Evolutionary conservation across 2,888 invertebrate genomes (phyloP).

Genomic region (Clepsis dumicolana): DNA sequence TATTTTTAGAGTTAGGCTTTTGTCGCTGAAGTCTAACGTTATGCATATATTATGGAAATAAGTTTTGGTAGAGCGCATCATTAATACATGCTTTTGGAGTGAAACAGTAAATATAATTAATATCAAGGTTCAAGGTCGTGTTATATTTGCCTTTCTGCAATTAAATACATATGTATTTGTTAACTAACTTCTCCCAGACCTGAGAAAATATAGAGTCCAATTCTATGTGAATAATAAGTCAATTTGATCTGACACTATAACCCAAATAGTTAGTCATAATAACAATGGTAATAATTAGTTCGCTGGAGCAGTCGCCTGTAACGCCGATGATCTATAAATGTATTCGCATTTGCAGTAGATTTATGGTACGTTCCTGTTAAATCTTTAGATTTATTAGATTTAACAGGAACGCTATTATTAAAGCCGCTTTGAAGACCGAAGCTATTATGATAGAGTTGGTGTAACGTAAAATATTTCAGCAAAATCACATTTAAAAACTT

Average conservation of each 20-base stretch:
- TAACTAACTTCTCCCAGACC: no score
- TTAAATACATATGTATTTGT: no score
- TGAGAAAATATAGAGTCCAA: no score
- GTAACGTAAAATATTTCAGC: background rate
- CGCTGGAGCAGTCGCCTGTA: background rate
- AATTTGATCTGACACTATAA: background rate
- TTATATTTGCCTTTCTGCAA: no score
- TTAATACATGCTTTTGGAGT: background rate
- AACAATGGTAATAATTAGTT: background rate
- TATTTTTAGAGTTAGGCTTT: background rate
- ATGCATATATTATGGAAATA: no score
- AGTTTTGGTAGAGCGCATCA: background rate
- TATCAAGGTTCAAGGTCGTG: no score
- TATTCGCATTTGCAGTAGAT: constrained; percentile 11
- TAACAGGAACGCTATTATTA: background rate
- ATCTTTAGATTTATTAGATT: no score
- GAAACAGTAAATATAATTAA: no score
- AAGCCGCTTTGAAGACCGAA: background rate
- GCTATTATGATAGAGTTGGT: background rate
- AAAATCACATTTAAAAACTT: background rate
- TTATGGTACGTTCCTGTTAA: no score
- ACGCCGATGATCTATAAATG: background rate
- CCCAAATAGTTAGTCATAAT: background rate
- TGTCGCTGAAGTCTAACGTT: no score
- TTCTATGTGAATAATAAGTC: background rate